Percentiles rank a stretch among this genome's conserved stretches.
Evolutionary conservation across 2,113 vertebrate genomes (phyloP).

Genomic region (Poicephalus gulielmi): DNA sequence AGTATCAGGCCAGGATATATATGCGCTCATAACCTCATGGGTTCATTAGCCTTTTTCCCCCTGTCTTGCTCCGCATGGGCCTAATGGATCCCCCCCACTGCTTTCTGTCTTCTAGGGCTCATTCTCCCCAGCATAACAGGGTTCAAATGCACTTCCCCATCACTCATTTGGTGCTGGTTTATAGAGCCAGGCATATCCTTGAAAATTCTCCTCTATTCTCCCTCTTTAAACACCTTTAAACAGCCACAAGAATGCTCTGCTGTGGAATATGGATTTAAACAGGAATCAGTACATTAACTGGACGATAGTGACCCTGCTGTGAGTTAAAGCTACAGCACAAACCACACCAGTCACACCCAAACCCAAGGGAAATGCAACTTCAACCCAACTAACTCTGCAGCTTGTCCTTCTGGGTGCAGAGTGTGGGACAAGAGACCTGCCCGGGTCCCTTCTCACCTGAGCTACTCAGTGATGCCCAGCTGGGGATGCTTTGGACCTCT

Average conservation of each 20-base stretch:
- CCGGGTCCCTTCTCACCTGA: neutral
- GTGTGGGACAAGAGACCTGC: neutral
- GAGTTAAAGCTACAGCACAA: neutral
- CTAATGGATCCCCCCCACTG: neutral
- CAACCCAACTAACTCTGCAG: neutral
- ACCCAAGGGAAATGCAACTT: neutral
- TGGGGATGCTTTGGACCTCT: neutral
- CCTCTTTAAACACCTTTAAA: neutral
- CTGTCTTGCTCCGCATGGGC: neutral
- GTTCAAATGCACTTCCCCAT: neutral
- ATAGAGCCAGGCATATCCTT: neutral
- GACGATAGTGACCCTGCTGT: accelerated
- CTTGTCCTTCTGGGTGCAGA: neutral
- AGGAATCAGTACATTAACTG: neutral
- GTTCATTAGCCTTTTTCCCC: accelerated
- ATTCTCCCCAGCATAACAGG: accelerated
- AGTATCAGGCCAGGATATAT: neutral
- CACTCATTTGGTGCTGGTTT: neutral
- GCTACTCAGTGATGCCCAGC: neutral
- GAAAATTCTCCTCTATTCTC: neutral
- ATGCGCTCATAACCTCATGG: neutral
- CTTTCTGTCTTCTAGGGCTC: neutral
- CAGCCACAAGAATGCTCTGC: neutral
- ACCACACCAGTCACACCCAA: neutral
- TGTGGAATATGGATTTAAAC: neutral